Base-by-base conservation (phyloP, 2,888 invertebrate genomes). In the Helobdella robusta region DNA sequence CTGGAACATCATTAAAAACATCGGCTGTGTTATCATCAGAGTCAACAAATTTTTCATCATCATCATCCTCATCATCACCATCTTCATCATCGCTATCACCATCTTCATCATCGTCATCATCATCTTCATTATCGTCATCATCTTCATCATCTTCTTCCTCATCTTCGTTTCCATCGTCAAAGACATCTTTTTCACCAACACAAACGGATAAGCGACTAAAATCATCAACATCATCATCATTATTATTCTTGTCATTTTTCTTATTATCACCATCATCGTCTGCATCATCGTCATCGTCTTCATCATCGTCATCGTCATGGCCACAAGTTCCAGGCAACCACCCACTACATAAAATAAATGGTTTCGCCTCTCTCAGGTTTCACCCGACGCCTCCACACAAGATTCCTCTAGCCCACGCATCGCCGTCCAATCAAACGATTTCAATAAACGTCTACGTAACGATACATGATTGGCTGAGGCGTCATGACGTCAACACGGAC, bases 21-120 rank as follows among this genome's bases (percentile, higher is more conserved):
- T n/a, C 5, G 30, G 30, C 11, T 8, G 18, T 32, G 58, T 25
- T 11, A 58, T 25, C 18, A 8, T 32, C 58, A 63, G 3, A 2
- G 23, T 20, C 28, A 50, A 18, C 30, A 50, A 30, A 15, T 50
- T 15, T n/a, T 25, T 20, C 50, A 5, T 44, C 28, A 48, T 48
- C 50, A 20, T 62, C 62, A 25, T 44, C 64, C 36, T 46, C 59
- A 59, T 58, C 64, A 59, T 54, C 34, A 64, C 44, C 40, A 54
- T 23, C 32, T 2, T 64, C 58, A 35, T 58, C 40, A 54, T 54
- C 54, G 18, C 35, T 44, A 36, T 36, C 60, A n/a, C 44, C 44
- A 36, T 36, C 60, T 23, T 36, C 40, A 60, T 60, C 60, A 60
- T 50, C 62, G 32, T 62, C 62, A 62, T 62, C 48, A 48, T 58